Evolutionary conservation across 2,888 invertebrate species (phyloP).

Genomic region (Macrophya annulata): DNA sequence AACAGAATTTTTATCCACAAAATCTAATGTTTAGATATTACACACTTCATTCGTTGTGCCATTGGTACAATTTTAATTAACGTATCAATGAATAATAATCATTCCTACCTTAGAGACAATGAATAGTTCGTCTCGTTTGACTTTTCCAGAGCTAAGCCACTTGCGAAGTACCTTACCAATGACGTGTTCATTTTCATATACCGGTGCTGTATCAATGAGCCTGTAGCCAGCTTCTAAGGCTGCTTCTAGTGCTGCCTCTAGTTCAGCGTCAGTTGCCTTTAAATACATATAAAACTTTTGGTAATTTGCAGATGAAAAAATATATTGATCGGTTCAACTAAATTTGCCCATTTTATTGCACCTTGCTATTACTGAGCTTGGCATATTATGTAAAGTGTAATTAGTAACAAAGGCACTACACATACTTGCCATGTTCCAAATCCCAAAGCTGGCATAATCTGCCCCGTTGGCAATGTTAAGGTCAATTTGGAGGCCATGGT

Average conservation of each 20-base stretch:
- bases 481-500: slow-evolving; percentile 75
- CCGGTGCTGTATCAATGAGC: slow-evolving; percentile 91
- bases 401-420: slow-evolving; percentile 65
- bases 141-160: slow-evolving; percentile 86
- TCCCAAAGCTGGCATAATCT: slow-evolving; percentile 87
- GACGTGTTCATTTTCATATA: slow-evolving; percentile 88
- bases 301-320: background rate
- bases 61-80: background rate
- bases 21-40: background rate
- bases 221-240: slow-evolving; percentile 91
- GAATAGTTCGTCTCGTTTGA: slow-evolving; percentile 90
- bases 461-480: slow-evolving; percentile 81
- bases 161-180: slow-evolving; percentile 88
- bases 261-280: slow-evolving; percentile 85
- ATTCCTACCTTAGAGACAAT: slow-evolving; percentile 89
- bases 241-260: slow-evolving; percentile 85
- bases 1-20: background rate
- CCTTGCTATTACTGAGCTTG: background rate
- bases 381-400: background rate
- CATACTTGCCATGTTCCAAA: slow-evolving; percentile 92
- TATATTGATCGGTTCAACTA: background rate
- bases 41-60: background rate
- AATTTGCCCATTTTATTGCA: background rate
- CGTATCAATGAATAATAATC: background rate
- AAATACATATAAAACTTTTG: slow-evolving; percentile 60